Base-by-base conservation (phyloP, 1,140 invertebrate genomes). In the Neuroterus valhalla region DNA sequence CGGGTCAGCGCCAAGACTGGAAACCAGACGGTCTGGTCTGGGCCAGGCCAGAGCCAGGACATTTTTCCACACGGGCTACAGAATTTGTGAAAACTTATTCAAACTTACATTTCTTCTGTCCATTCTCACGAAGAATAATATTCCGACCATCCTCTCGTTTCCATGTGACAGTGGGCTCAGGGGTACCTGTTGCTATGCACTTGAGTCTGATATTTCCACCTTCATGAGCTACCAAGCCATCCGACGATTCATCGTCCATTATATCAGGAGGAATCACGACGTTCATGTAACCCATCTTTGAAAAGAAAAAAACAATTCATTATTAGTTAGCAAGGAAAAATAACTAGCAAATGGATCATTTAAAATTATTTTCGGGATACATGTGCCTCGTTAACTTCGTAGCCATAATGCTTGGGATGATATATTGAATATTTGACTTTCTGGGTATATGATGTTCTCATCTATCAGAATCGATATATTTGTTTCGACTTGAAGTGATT, bases 201-300 rank as follows among this genome's bases (percentile, higher is more conserved):
- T 92, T 91, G 23, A 98, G 90, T 21, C 92, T 92, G 48, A 96
- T 93, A 70, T 93, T 94, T 12, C 95, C 94, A 14, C 95, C 95
- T 86, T 97, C 96, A 6, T 84, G 77, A n/a, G 88, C 86, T 17
- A 89, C 86, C 78, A 88, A 82, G 38, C 88, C 87, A 46, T 88
- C 84, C 17, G 88, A 81, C 17, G 88, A 89, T 83, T 87, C 83
- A 66, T 95, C 93, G 69, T 91, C 89, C 71, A 95, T 90, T 80
- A 96, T 96, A 84, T 96, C 95, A 42, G 96, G 95, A 17, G 96
- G 95, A 79, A 96, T 95, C 75, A 96, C 93, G 74, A 97, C 95
- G 72, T 94, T 92, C 86, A 97, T 91, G 82, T 94, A 93, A 68
- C 95, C 95, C 91, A 94, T 95, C 95, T 96, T 89, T 46, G 88